Base-by-base conservation (phyloP, 2,113 vertebrate species). In the Mola mola region DNA sequence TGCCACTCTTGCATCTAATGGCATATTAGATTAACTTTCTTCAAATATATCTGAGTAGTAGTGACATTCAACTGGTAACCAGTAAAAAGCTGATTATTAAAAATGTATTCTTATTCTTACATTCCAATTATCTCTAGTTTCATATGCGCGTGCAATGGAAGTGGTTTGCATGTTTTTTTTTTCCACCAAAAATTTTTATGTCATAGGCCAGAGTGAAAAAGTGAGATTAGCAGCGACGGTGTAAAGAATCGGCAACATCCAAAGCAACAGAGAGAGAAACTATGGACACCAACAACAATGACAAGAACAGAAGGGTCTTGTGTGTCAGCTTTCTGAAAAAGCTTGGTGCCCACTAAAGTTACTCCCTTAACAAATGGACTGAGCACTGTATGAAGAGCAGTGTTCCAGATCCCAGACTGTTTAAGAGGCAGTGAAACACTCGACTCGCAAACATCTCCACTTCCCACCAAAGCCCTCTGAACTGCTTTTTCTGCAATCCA, bases 361-460 rank as follows among this genome's bases (percentile, higher is more conserved):
- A 50, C 69, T 64, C 75, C 66, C 33, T 56, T 38, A 56, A 67
- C 72, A 71, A 69, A 85, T 12, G 41, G 21, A 63, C 34, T 50
- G 61, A 57, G 55, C 0, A 13, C 40, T 62, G 33, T 4, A 50
- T 15, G 28, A 48, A 65, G 55, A 80, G 41, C 71, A 26, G 48
- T 42, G 50, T 29, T 59, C 49, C 13, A 63, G 5, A 19, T 49
- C 72, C 50, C 61, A 74, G 63, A 78, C 65, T 67, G 44, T 84
- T 85, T 81, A 81, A 69, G 62, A 81, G 76, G 78, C 66, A 66
- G 73, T 82, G 75, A 86, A 86, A 86, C 64, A 78, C 71, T 79
- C 56, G 48, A 81, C 67, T 63, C 36, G 13, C 66, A 48, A 62
- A 58, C 72, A 78, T 77, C 67, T 75, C 59, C 61, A 33, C 60